Evolutionary conservation across 2,888 invertebrate genomes (phyloP).

Genomic region (Pimpla rufipes): DNA sequence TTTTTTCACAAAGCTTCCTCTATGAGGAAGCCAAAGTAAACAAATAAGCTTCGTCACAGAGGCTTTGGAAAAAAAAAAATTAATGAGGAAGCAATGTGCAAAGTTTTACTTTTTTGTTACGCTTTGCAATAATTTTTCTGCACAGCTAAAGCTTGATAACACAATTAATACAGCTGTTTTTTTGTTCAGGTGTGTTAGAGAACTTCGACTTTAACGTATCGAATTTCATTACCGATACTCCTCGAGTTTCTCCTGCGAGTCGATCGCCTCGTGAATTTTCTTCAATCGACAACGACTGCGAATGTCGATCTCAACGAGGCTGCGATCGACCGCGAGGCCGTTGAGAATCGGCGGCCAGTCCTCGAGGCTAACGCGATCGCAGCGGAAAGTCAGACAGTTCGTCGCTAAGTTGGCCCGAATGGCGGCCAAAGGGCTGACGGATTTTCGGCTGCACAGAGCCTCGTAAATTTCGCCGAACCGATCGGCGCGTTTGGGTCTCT

Average conservation of each 20-base stretch:
- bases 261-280: slow-evolving; percentile 71
- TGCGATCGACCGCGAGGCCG: slow-evolving; percentile 72
- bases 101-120: too few species aligned
- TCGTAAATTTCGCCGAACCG: slow-evolving; percentile 64
- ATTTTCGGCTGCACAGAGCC: slow-evolving; percentile 67
- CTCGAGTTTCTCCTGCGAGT: slow-evolving; percentile 73
- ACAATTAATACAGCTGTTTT: too few species aligned
- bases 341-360: slow-evolving; percentile 75
- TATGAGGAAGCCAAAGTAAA: too few species aligned
- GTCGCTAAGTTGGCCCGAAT: slow-evolving; percentile 69
- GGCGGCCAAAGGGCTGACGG: slow-evolving; percentile 68
- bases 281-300: slow-evolving; percentile 70
- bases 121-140: too few species aligned
- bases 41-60: too few species aligned
- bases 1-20: too few species aligned
- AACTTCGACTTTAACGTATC: not conserved
- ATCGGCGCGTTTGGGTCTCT: slow-evolving; percentile 31
- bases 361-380: slow-evolving; percentile 71
- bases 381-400: slow-evolving; percentile 72
- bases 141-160: too few species aligned
- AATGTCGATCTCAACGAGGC: slow-evolving; percentile 70
- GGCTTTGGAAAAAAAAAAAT: too few species aligned
- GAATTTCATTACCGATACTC: slow-evolving; percentile 71
- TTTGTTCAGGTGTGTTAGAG: too few species aligned
- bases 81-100: too few species aligned